Conservation (phyloP, 2,888 invertebrate species). For the Listrodromus nycthemerus region DNA sequence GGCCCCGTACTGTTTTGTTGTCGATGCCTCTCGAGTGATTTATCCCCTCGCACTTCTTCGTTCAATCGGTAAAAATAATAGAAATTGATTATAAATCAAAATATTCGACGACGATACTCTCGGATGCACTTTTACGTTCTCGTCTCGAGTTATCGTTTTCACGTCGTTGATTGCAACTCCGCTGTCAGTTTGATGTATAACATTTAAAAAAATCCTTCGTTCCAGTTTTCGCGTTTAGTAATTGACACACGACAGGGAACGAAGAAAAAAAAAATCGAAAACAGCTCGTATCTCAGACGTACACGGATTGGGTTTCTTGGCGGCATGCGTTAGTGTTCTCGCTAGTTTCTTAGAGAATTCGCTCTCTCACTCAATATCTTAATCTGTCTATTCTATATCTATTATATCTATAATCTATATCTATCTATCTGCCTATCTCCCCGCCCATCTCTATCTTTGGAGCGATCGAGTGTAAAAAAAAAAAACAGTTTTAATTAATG, state of each 20-base stretch:
- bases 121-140: slow-evolving; percentile 34
- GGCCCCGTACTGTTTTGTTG: slow-evolving; percentile 4
- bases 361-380: slow-evolving; percentile 51
- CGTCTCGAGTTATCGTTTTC: slow-evolving; percentile 9
- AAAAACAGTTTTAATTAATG: not conserved
- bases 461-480: slow-evolving; percentile 55
- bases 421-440: slow-evolving; percentile 25
- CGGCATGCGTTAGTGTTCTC: slow-evolving; percentile 80
- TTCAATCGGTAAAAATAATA: not conserved
- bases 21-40: slow-evolving; percentile 50
- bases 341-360: slow-evolving; percentile 66
- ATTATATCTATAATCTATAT: slow-evolving; percentile 24
- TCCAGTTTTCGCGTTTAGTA: slow-evolving; percentile 2
- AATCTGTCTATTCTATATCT: slow-evolving; percentile 17
- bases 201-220: slow-evolving; percentile 12
- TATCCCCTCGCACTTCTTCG: slow-evolving; percentile 37
- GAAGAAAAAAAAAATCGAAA: slow-evolving; percentile 16
- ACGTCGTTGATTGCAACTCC: slow-evolving; percentile 1
- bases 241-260: slow-evolving; percentile 12
- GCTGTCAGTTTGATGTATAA: not conserved
- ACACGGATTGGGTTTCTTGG: slow-evolving; percentile 76
- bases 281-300: slow-evolving; percentile 30
- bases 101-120: slow-evolving; percentile 3
- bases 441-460: slow-evolving; percentile 28
- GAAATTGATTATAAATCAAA: slow-evolving; percentile 2